Evolutionary conservation across 2,888 invertebrate genomes (phyloP).

Genomic region (Synergus japonicus): DNA sequence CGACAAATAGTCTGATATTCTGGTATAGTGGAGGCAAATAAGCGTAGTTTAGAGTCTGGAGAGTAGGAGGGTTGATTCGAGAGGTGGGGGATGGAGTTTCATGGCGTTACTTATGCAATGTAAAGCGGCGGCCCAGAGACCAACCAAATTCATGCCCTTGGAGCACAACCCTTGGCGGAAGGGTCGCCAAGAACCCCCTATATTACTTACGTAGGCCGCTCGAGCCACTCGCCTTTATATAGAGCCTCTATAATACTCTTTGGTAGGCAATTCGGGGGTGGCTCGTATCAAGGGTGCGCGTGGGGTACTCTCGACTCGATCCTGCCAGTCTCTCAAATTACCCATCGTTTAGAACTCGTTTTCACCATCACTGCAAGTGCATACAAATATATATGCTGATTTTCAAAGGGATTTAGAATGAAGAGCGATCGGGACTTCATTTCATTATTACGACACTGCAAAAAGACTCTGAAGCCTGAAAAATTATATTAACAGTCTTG

Average conservation of each 20-base stretch:
- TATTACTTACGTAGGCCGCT: conserved; percentile 69
- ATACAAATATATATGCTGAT: conserved; percentile 71
- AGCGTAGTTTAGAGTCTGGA: conserved; percentile 68
- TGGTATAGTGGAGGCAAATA: conserved; percentile 64
- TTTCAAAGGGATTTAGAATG: conserved; percentile 51
- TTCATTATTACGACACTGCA: neutral
- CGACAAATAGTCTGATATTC: conserved; percentile 63
- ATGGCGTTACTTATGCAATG: conserved; percentile 71
- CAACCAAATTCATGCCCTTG: conserved; percentile 70
- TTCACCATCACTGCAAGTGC: conserved; percentile 71
- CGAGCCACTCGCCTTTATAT: conserved; percentile 65
- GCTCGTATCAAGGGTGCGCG: conserved; percentile 55
- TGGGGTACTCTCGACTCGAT: conserved; percentile 44
- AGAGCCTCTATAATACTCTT: conserved; percentile 64
- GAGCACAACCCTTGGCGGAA: conserved; percentile 70
- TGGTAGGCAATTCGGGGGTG: conserved; percentile 56
- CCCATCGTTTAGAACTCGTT: conserved; percentile 76
- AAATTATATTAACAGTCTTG: too few relatives aligned
- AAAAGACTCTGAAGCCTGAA: neutral
- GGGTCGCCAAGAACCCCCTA: conserved; percentile 71
- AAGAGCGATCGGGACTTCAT: conserved; percentile 47
- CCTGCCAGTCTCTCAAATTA: conserved; percentile 70
- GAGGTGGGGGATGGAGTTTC: conserved; percentile 56
- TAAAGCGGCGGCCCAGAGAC: conserved; percentile 62
- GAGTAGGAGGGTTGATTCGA: conserved; percentile 60